Conservation (phyloP, 2,113 vertebrate species). For the Chrysochloris asiatica region DNA sequence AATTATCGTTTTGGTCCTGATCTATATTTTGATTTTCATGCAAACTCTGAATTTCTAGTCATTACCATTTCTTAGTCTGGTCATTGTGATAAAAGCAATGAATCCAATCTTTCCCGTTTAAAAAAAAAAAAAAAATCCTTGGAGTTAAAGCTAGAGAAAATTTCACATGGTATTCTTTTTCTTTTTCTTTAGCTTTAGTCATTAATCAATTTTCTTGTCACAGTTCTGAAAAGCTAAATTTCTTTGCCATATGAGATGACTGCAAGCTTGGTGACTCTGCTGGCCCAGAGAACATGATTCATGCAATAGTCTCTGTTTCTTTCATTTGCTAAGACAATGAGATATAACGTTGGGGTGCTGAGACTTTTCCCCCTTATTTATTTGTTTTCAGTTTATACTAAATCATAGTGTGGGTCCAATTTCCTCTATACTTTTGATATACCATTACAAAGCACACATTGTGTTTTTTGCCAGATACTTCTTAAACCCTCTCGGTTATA, state of each 20-base stretch:
- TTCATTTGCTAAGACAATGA: not conserved
- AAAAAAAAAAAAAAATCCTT: not conserved
- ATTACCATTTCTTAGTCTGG: not conserved
- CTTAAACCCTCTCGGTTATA: not conserved
- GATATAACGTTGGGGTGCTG: rapidly evolving
- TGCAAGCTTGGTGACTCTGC: not conserved
- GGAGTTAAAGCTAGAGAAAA: not conserved
- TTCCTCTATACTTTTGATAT: no score
- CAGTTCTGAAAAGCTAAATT: rapidly evolving
- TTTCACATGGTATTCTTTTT: not conserved
- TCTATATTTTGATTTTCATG: not conserved
- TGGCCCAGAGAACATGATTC: not conserved
- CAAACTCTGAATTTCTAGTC: not conserved
- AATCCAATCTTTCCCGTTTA: not conserved
- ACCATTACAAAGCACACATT: not conserved
- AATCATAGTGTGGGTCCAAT: not conserved
- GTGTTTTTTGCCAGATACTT: not conserved
- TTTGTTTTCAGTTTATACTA: not conserved
- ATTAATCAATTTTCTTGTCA: rapidly evolving
- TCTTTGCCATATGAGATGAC: rapidly evolving
- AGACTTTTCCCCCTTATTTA: not conserved
- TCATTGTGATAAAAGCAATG: not conserved
- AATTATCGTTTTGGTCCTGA: not conserved
- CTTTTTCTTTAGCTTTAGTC: not conserved
- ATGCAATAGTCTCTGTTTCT: not conserved